A percentile compares a stretch with the other conserved stretches of the same genome.
phyloP scores from a whole-genome alignment of 2,113 vertebrate genomes.

The Hippolais icterina region DNA sequence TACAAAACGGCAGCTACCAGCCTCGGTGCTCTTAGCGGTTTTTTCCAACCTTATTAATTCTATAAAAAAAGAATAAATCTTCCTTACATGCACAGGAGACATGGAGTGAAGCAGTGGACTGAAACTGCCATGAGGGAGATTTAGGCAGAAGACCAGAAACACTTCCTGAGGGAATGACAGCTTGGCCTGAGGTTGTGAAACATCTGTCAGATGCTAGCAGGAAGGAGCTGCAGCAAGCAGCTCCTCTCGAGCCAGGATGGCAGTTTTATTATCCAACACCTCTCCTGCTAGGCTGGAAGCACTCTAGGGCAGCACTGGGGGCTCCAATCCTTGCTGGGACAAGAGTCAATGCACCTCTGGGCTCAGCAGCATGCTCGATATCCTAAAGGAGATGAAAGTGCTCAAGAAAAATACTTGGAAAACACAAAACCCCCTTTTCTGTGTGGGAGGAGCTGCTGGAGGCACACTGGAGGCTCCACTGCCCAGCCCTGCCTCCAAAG shows the following conservation, averaged over 20 bases:
- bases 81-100: background rate
- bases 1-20: background rate
- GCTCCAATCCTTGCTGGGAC: background rate
- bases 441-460: background rate
- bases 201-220: rapidly evolving
- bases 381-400: background rate
- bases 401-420: background rate
- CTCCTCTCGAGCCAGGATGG: background rate
- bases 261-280: background rate
- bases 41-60: background rate
- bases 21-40: rapidly evolving
- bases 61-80: background rate
- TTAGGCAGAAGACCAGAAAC: background rate
- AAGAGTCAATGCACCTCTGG: background rate
- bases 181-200: background rate
- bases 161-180: background rate
- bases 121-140: background rate
- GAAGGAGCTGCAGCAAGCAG: background rate
- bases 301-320: background rate
- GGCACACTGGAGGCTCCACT: background rate
- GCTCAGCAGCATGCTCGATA: rapidly evolving
- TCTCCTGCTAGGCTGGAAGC: background rate
- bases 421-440: background rate
- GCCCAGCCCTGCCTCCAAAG: background rate
- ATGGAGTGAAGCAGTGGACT: background rate